These are phyloP conservation scores for Colossoma macropomum DNA, from an alignment of 2,113 vertebrate species.

Conservation along the genomic window DNA sequence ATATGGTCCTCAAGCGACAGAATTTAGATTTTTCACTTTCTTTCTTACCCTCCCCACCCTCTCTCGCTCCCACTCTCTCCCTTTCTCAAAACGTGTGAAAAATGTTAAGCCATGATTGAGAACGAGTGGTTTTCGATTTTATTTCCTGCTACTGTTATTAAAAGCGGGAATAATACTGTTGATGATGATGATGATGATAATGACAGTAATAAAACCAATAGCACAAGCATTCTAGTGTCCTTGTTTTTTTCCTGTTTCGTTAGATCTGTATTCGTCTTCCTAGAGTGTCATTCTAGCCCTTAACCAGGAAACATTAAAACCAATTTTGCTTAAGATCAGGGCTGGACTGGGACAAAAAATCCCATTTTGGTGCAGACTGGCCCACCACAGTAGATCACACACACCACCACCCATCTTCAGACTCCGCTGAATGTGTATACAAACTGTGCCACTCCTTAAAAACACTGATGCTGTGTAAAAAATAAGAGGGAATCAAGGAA, in stretches of 20 bases:
- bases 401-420: too few relatives aligned
- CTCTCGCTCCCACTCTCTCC: conserved; percentile 49
- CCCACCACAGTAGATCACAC: too few relatives aligned
- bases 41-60: conserved; percentile 54
- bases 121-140: conserved; percentile 75
- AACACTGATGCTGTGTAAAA: too few relatives aligned
- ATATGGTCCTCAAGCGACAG: conserved; percentile 79
- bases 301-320: too few relatives aligned
- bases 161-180: conserved; percentile 56
- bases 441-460: too few relatives aligned
- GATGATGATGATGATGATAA: conserved; percentile 73
- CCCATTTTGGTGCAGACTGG: too few relatives aligned
- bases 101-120: conserved; percentile 82
- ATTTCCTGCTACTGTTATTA: conserved; percentile 72
- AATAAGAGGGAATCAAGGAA: too few relatives aligned
- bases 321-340: too few relatives aligned
- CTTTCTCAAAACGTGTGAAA: conserved; percentile 66
- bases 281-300: too few relatives aligned
- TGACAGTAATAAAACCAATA: conserved; percentile 84
- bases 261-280: neutral
- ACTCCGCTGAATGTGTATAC: too few relatives aligned
- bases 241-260: conserved; percentile 49
- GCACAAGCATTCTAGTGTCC: conserved; percentile 76
- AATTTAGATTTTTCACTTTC: conserved; percentile 73
- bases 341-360: too few relatives aligned